phyloP scores from a whole-genome alignment of 2,888 invertebrate species.

The Drosophila multiciliata region DNA sequence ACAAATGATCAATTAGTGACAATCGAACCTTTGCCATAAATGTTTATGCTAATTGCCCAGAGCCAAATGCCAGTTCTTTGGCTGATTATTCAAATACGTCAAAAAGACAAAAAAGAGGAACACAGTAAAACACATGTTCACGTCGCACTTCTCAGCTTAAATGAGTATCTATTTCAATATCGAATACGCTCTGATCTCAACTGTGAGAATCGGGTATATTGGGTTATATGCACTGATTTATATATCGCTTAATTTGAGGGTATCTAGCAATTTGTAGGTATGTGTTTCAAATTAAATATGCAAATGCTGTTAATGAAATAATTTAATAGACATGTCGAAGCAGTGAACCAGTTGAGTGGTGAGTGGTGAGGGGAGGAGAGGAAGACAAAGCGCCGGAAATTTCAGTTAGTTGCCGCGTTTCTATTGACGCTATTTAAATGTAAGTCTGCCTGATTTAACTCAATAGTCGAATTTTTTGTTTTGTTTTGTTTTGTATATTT shows the following conservation, averaged over 20 bases:
- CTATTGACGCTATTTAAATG: constrained; percentile 51
- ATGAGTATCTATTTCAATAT: constrained; percentile 17
- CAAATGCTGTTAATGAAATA: constrained; percentile 71
- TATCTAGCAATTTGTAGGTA: constrained; percentile 59
- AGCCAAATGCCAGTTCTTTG: constrained; percentile 20
- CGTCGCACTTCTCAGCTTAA: constrained; percentile 68
- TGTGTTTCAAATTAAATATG: constrained; percentile 76
- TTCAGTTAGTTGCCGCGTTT: constrained; percentile 34
- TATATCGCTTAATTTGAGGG: constrained; percentile 7
- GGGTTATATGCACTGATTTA: background rate
- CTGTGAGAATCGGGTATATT: constrained; percentile 3
- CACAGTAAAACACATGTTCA: constrained; percentile 72
- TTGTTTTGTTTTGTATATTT: constrained; percentile 60
- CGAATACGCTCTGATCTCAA: constrained; percentile 5
- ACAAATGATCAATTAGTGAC: constrained; percentile 57
- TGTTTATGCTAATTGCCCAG: constrained; percentile 55
- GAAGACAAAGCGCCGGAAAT: constrained; percentile 65
- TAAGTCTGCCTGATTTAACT: constrained; percentile 59
- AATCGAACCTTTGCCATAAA: constrained; percentile 14
- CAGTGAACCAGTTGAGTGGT: constrained; percentile 38
- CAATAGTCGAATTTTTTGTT: constrained; percentile 28
- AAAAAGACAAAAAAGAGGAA: constrained; percentile 20
- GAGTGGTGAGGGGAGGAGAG: background rate
- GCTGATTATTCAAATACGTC: constrained; percentile 22
- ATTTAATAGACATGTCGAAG: constrained; percentile 66